Conservation (phyloP, 1,140 invertebrate genomes). For the Anthonomus grandis region DNA sequence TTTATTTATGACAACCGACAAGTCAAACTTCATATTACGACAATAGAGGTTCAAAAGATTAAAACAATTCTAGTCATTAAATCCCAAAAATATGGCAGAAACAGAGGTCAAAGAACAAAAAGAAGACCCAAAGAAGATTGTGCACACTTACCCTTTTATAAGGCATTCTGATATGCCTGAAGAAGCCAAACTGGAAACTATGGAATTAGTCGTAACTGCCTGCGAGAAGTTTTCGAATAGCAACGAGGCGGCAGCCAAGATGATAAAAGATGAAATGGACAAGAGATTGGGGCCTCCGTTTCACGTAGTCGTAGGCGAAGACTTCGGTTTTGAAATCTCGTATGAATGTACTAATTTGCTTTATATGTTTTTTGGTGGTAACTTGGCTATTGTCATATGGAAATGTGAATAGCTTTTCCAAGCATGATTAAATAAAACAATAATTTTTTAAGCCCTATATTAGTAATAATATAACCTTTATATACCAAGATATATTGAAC, state of each 20-base stretch:
- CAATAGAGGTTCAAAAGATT: no score
- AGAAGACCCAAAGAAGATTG: conserved; percentile 61
- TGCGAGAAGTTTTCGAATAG: conserved; percentile 86
- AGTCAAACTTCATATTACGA: no score
- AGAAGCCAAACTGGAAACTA: conserved; percentile 83
- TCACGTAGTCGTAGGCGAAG: conserved; percentile 91
- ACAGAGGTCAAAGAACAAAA: conserved; percentile 52
- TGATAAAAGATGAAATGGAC: conserved; percentile 92
- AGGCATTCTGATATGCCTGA: conserved; percentile 87
- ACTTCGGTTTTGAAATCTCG: conserved; percentile 88
- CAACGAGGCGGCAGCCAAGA: conserved; percentile 75
- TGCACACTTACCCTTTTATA: conserved; percentile 71
- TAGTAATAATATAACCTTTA: no score
- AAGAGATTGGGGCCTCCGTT: conserved; percentile 91
- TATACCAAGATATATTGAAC: no score
- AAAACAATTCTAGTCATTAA: no score
- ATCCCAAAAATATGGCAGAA: no score
- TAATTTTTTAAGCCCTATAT: no score
- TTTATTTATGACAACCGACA: no score
- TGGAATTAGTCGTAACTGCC: conserved; percentile 86
- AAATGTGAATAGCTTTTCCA: conserved; percentile 76
- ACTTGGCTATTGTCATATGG: conserved; percentile 85
- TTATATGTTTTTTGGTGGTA: conserved; percentile 91
- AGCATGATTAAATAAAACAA: no score
- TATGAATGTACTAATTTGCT: conserved; percentile 87